Base-by-base conservation (phyloP, 2,113 vertebrate genomes). In the Leuciscus idus region DNA sequence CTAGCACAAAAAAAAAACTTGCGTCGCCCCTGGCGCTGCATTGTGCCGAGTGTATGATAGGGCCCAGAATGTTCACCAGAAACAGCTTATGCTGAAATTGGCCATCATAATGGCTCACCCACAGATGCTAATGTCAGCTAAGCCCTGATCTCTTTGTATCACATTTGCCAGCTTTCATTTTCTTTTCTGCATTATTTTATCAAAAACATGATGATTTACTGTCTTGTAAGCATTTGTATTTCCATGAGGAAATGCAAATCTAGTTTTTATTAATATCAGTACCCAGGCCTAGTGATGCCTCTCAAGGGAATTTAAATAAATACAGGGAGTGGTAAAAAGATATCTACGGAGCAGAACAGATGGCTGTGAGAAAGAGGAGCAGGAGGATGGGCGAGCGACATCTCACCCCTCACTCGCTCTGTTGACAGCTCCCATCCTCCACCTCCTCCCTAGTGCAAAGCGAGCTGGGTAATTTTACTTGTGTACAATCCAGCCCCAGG, bases 281-380 rank as follows among this genome's bases (percentile, higher is more conserved):
- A 66, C 26, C n/a, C 59, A 11, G 36, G 39, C 59, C 36, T 26
- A 66, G 15, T 64, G 10, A 68, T 33, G 80, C 26, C 28, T 73
- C 68, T n/a, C 68, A 80, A 75, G 50, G 43, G 81, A 84, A 59
- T 72, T 68, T 33, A 21, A 57, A 57, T 52, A 50, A 78, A 57
- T 62, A 77, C 26, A 66, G 11, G 43, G 36, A 75, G 57, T 23
- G 30, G 17, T 76, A 28, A 77, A 85, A 23, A 59, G 33, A 36
- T 39, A 85, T 52, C 55, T 73, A 84, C 11, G 50, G 36, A 59
- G 46, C 21, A 81, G 82, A 87, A 88, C 88, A 88, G 82, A 87
- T 89, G 87, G 89, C 76, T 83, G 23, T 52, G 79, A 68, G 33
- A 62, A 66, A 39, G 87, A 83, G 75, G 68, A 83, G 81, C 81